Percentiles rank a stretch among this genome's conserved stretches.
Evolutionary conservation across 2,113 vertebrate genomes (phyloP).

Genomic region (Actinemys pallida): DNA sequence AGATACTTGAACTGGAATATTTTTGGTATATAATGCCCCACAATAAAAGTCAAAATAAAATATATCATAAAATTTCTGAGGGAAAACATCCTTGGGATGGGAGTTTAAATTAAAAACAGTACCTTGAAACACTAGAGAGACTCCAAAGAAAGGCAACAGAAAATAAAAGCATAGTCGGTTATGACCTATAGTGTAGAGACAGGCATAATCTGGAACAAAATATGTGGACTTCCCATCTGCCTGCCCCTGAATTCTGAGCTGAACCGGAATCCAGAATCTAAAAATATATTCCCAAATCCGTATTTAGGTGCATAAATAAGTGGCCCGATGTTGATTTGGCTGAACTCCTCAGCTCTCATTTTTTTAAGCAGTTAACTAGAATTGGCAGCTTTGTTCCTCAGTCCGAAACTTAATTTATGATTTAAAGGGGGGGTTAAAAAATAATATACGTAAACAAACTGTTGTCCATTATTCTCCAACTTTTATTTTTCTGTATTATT

Average conservation of each 20-base stretch:
- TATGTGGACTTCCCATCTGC: not conserved
- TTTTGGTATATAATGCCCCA: not conserved
- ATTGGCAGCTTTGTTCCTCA: not conserved
- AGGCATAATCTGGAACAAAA: not conserved
- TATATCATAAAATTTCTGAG: not conserved
- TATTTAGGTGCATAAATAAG: not conserved
- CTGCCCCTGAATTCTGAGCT: not conserved
- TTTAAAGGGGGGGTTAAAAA: no score
- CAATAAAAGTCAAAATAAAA: not conserved
- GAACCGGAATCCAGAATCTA: not conserved
- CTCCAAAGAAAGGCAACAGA: not conserved
- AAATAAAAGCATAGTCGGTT: not conserved
- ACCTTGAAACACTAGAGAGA: not conserved
- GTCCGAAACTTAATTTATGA: no score
- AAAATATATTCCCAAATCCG: not conserved
- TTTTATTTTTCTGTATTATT: rapidly evolving
- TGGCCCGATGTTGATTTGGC: not conserved
- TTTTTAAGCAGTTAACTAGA: not conserved
- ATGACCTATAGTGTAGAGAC: not conserved
- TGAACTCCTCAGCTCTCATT: no score
- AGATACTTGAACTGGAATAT: not conserved
- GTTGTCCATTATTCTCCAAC: no score
- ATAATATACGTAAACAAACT: no score
- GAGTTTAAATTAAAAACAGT: not conserved
- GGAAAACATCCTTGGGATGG: not conserved